Evolutionary conservation across 2,888 invertebrate species (phyloP), one percentile per base, ranked within the genome.

Genomic region (Meteorus cinctellus): DNA sequence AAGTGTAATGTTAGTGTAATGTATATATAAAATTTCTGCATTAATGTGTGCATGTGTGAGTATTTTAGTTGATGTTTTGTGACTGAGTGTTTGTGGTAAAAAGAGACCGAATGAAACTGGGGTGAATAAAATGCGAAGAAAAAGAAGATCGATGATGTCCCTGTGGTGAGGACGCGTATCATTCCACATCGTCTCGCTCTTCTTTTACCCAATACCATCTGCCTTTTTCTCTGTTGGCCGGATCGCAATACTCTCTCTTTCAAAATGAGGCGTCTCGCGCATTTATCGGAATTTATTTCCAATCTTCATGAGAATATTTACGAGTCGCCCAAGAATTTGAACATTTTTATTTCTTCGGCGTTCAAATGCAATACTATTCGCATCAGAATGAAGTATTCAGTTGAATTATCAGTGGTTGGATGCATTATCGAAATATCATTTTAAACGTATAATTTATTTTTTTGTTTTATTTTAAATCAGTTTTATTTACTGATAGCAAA

Each of bases 141-240:
- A 78, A 78, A 77, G 55, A 76, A 77, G 77, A 79, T 81, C 81
- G 77, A 81, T 81, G 72, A 62, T 62, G 73, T 78, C 67, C 77
- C 62, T 68, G 75, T 68, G 62, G 74, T 41, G 76, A 75, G 72
- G 27, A 66, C 29, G 45, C 45, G 24, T 48, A 70, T 72, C 74
- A 67, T 69, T 76, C 67, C 71, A 70, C 24, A 55, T 55, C 60
- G 34, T 55, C 68, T 55, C 70, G 45, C 67, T 62, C 75, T 66
- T 60, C 45, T 77, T 67, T 34, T 69, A 71, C 51, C 41, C 60
- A 62, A 36, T 62, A 51, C 24, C 68, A 74, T 24, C 55, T 62
- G 68, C 67, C 24, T 73, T 45, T 24, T 29, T 68, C 65, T 70
- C 59, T 59, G 55, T 73, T 74, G 41, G 72, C 67, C 48, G 24